Evolutionary conservation across 2,888 invertebrate species (phyloP), one percentile per base, ranked within the genome.

Genomic region (Dasypogon diadema): DNA sequence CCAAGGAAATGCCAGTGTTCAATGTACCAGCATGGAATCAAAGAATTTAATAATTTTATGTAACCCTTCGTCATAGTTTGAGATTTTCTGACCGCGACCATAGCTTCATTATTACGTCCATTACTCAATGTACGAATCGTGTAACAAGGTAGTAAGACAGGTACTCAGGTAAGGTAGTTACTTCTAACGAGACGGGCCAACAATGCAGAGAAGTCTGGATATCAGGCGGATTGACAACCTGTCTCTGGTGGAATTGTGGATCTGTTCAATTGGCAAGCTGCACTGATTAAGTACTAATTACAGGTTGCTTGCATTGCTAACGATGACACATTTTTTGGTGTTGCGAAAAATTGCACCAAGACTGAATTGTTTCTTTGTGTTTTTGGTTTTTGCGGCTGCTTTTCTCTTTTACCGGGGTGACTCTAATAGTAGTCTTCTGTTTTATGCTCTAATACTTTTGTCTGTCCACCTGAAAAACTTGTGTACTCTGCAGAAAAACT

Each of bases 41-140:
- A 54, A 21, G 70, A 70, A 70, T 70, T 70, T 54, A 54, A 54
- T 70, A 30, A 70, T 70, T 70, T 70, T 70, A 70, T 70, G 70
- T 54, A 70, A 70, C 54, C 70, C 70, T 70, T 70, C 54, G 70
- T 70, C 70, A 70, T 54, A 70, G 54, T 46, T 70, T 54, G 54
- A 30, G 54, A 48, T 1, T 70, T 54, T 70, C 70, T 70, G 70
- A 30, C 70, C 70, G 22, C 70, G 70, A 70, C 34, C 54, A 70
- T 70, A 70, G 54, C 54, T 70, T 34, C 70, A 70, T 70, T 70
- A 70, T 70, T 70, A 54, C 54, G 70, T 37, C 26, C 21, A 60
- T 60, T 60, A 60, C 60, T 26, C 60, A 60, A 60, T 60, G 16
- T 10, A 37, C 4, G 16, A 42, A 18, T 34, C 37, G 34, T 8